Conservation (phyloP, 2,113 vertebrate species). For the Labeo catla region DNA sequence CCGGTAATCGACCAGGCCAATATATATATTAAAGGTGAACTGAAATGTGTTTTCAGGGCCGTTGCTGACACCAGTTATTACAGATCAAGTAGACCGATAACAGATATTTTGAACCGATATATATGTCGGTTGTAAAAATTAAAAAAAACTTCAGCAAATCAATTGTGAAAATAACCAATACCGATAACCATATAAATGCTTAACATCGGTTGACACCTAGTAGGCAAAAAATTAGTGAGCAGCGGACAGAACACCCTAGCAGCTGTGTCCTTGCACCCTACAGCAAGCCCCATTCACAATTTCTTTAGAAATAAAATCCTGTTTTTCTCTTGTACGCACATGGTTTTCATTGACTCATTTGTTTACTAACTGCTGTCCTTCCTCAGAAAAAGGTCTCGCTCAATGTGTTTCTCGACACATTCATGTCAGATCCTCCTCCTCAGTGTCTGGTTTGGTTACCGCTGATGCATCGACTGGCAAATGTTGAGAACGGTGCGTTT, state of each 20-base stretch:
- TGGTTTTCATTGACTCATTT: neutral
- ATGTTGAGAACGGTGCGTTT: constrained; percentile 95
- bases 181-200: too few species aligned
- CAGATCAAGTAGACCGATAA: too few species aligned
- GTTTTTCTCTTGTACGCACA: neutral
- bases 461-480: constrained; percentile 95
- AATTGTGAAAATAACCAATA: too few species aligned
- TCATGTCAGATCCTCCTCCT: constrained; percentile 97
- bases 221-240: neutral
- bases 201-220: neutral
- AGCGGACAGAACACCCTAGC: neutral
- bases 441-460: constrained; percentile 98
- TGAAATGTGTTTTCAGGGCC: too few species aligned
- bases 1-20: too few species aligned
- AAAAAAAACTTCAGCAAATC: too few species aligned
- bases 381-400: constrained; percentile 95
- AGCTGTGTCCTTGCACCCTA: neutral
- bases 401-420: constrained; percentile 95
- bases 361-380: constrained; percentile 40
- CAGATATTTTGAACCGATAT: too few species aligned
- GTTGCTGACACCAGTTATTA: too few species aligned
- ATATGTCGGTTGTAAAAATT: too few species aligned
- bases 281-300: neutral
- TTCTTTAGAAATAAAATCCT: neutral
- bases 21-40: too few species aligned